These are phyloP conservation scores for Drosophila setosimentum DNA, from an alignment of 2,888 invertebrate genomes.

Conservation along the genomic window DNA sequence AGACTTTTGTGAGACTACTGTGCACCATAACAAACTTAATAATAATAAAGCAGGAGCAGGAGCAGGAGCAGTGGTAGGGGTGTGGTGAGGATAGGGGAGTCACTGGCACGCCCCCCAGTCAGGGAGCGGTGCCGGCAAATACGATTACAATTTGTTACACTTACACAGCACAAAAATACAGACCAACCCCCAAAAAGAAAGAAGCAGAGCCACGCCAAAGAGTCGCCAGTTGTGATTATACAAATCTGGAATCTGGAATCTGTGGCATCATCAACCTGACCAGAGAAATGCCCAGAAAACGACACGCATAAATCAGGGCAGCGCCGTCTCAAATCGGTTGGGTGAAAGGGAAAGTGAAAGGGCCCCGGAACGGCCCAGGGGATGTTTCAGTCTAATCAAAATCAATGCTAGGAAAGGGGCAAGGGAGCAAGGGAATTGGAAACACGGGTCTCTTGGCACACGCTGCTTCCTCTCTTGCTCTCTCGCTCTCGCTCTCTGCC, in stretches of 20 bases:
- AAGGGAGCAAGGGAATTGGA: slow-evolving; percentile 8
- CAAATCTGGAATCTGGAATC: slow-evolving; percentile 65
- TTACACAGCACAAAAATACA: slow-evolving; percentile 75
- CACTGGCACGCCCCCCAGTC: slow-evolving; percentile 53
- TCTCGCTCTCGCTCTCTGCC: not conserved
- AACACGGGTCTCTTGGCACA: slow-evolving; percentile 52
- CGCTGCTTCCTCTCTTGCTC: slow-evolving; percentile 18
- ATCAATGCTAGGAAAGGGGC: slow-evolving; percentile 21
- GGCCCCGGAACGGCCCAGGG: slow-evolving; percentile 19
- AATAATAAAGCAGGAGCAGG: slow-evolving; percentile 67
- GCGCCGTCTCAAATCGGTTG: slow-evolving; percentile 56
- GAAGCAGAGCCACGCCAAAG: slow-evolving; percentile 56
- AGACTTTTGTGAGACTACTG: slow-evolving; percentile 48
- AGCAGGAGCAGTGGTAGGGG: slow-evolving; percentile 18
- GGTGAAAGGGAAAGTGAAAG: slow-evolving; percentile 50
- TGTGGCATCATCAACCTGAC: slow-evolving; percentile 69
- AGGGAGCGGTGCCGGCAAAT: slow-evolving; percentile 62
- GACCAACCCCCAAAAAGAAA: slow-evolving; percentile 31
- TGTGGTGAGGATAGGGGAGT: slow-evolving; percentile 9
- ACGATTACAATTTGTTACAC: slow-evolving; percentile 79
- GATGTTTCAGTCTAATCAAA: slow-evolving; percentile 40
- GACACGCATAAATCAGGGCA: slow-evolving; percentile 67
- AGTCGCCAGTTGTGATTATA: slow-evolving; percentile 74
- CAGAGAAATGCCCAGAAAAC: slow-evolving; percentile 67
- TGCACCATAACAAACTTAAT: slow-evolving; percentile 77